Evolutionary conservation across 1,140 invertebrate species (phyloP), one percentile per base, ranked within the genome.

Genomic region (Diploscapter pachys): DNA sequence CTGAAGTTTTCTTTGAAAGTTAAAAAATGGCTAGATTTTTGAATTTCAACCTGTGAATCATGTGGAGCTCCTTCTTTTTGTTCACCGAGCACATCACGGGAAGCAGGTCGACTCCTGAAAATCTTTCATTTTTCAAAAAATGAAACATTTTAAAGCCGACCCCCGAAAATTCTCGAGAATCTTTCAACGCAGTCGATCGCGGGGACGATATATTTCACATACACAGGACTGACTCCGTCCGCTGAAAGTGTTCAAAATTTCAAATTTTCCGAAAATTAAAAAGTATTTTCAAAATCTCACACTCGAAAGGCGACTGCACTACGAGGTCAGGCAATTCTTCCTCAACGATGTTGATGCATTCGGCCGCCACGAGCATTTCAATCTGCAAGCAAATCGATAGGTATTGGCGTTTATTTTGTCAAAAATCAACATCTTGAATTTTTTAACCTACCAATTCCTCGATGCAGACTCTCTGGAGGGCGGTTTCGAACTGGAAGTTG

Each of bases 401-500:
- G 48, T 13, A 5, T 3, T 5, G 3, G 8, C 5, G 2, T 9
- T 5, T 50, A n/a, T 9, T 4, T 64, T 13, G 0, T 52, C 9
- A 9, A 48, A 66, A 3, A 8, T 3, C 54, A 31, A 31, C 1
- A 31, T 31, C 31, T 31, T 31, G 31, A 31, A 31, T 31, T 31
- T 31, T 31, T 31, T 31, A 31, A 31, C 31, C 59, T 55, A 76
- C 69, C 71, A 76, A 63, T 49, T 76, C 74, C 2, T 50, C 50
- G 51, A 76, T 56, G 11, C 62, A 54, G 59, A 65, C 54, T 51
- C 72, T 71, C 53, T 79, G 78, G 55, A 80, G 51, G 3, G 73
- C 78, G 49, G 79, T 75, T 11, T 74, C 77, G 61, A 63, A 79
- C 4, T 59, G 66, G 57, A 64, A 48, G 2, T 63, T 63, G 66